phyloP scores from a whole-genome alignment of 2,797 vertebrate genomes.

The Rhinichthys osculus region DNA sequence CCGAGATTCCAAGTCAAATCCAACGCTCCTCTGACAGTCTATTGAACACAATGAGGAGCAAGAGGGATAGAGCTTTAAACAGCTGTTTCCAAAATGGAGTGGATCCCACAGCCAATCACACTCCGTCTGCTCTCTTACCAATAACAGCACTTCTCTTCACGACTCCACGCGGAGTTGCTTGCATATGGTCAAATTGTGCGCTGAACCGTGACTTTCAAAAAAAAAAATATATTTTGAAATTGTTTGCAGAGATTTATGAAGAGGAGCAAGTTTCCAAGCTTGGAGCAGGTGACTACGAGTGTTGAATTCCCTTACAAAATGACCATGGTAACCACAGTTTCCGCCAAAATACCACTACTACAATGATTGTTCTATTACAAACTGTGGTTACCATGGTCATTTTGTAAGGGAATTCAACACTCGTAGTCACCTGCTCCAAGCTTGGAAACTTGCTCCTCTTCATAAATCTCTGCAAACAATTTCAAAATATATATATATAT shows the following conservation, averaged over 20 bases:
- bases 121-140: conserved; percentile 58
- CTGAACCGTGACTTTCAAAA: neutral
- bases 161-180: neutral
- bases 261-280: neutral
- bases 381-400: too few species aligned
- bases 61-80: conserved; percentile 74
- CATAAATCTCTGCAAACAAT: too few species aligned
- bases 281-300: too few species aligned
- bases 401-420: too few species aligned
- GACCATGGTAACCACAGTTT: conserved; percentile 27
- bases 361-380: too few species aligned
- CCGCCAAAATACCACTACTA: neutral
- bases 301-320: conserved; percentile 4
- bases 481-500: too few species aligned
- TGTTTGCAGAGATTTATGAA: conserved; percentile 37
- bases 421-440: too few species aligned
- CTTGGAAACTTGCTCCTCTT: too few species aligned
- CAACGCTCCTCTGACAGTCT: conserved; percentile 59
- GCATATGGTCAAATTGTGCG: neutral
- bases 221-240: neutral
- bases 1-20: conserved; percentile 18
- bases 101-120: conserved; percentile 76
- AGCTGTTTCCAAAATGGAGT: conserved; percentile 88
- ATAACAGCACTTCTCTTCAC: conserved; percentile 58
- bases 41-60: conserved; percentile 67